These are phyloP conservation scores for Orestias chungarensis DNA, from an alignment of 2,797 vertebrate genomes.

Conservation along the genomic window DNA sequence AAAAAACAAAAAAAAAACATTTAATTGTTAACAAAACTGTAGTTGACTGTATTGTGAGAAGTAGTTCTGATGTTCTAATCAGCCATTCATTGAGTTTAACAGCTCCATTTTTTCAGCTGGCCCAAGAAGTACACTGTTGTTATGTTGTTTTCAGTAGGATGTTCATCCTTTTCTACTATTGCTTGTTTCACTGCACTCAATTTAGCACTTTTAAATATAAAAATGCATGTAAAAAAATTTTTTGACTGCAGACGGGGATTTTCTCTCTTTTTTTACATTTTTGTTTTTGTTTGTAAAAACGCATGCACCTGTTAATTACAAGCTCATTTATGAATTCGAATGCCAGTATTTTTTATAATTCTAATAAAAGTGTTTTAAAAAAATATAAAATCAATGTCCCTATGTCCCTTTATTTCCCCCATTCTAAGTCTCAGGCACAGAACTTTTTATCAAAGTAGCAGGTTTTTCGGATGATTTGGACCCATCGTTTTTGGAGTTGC, in stretches of 20 bases:
- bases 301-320: neutral
- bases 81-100: neutral
- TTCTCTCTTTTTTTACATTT: too few species aligned
- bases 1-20: neutral
- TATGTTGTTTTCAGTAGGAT: neutral
- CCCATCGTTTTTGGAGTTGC: too few species aligned
- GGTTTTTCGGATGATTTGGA: too few species aligned
- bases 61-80: neutral
- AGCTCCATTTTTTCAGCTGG: neutral
- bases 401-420: too few species aligned
- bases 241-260: too few species aligned
- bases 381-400: neutral
- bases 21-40: neutral
- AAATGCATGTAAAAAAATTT: neutral
- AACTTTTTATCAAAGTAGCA: too few species aligned
- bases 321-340: neutral
- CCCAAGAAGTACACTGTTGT: neutral
- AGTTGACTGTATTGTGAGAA: neutral
- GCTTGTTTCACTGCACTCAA: neutral
- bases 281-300: too few species aligned
- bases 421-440: too few species aligned
- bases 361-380: neutral
- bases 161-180: neutral
- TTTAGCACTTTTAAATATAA: neutral
- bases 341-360: neutral